Base-by-base conservation (phyloP, 92 coral and sea anemone genomes). In the Umimayanthus kanabou region DNA sequence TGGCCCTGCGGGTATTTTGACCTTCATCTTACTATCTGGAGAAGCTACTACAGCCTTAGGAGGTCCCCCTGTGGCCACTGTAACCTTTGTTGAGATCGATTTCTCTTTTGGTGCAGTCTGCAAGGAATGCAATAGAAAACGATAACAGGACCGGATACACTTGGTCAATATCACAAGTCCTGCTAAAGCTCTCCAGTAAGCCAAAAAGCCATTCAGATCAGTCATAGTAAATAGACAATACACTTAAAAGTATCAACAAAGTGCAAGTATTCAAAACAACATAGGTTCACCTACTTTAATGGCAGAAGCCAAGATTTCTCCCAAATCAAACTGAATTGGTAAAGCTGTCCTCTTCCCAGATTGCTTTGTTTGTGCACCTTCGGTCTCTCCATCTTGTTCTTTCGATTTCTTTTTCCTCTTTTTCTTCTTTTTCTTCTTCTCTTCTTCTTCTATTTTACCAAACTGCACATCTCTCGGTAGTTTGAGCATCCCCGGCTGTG, bases 311-410 rank as follows among this genome's bases (percentile, higher is more conserved):
- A 94, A 86, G 87, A 93, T 86, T 69, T 90, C 90, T 71, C 95
- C 96, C 55, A 96, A 84, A 80, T 96, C 99, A 82, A 96, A 91
- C 88, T 90, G 90, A 53, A 96, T 80, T 4, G 94, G 94, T 85
- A 91, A 88, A 28, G 94, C 90, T 7, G 99, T 91, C 73, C 93
- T 94, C 89, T 96, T 96, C 58, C 88, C 92, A 29, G 93, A 76
- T 9, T 53, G 66, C 30, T 26, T 86, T 42, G 84, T 82, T 75
- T 89, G 85, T 37, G 85, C 72, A 16, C 76, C n/a, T 74, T 28
- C 74, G 33, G 70, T 81, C 43, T 79, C 88, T 16, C 79, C 79
- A 9, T 75, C 29, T 5, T 87, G 73, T 29, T 87, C 89, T 58
- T 85, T 87, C 39, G 53, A 42, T 73, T 88, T 92, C 75, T 84